These are phyloP conservation scores for Vimba vimba DNA, from an alignment of 2,113 vertebrate genomes.

Conservation along the genomic window DNA sequence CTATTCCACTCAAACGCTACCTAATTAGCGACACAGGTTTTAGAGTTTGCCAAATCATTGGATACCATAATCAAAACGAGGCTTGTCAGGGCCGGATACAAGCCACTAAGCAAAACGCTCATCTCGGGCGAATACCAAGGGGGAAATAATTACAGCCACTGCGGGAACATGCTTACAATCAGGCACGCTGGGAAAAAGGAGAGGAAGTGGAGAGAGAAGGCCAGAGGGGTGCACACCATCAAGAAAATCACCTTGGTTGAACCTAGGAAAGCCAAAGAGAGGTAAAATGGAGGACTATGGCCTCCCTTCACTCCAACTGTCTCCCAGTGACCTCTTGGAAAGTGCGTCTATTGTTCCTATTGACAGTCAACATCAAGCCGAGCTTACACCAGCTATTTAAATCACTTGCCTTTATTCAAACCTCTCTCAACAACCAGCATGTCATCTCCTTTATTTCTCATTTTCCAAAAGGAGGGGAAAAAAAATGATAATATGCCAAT, in stretches of 20 bases:
- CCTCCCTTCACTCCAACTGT: slow-evolving; percentile 36
- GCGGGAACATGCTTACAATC: slow-evolving; percentile 51
- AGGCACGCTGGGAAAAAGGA: slow-evolving; percentile 4
- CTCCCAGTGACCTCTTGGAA: slow-evolving; percentile 51
- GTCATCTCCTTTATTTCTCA: slow-evolving; percentile 56
- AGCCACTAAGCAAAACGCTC: slow-evolving; percentile 68
- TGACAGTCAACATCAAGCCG: slow-evolving; percentile 71
- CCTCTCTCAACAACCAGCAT: slow-evolving; percentile 60
- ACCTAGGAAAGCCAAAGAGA: slow-evolving; percentile 13
- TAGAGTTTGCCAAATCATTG: slow-evolving; percentile 69
- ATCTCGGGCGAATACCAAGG: slow-evolving; percentile 51
- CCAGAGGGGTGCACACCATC: slow-evolving; percentile 26
- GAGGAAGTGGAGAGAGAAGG: slow-evolving; percentile 32
- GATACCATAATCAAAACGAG: slow-evolving; percentile 71
- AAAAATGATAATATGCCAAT: slow-evolving; percentile 80
- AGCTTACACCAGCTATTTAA: slow-evolving; percentile 66
- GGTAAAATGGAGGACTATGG: slow-evolving; percentile 34
- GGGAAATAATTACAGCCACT: slow-evolving; percentile 63
- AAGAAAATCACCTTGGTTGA: slow-evolving; percentile 38
- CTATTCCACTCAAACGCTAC: slow-evolving; percentile 64
- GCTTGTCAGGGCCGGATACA: slow-evolving; percentile 70
- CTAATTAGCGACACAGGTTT: slow-evolving; percentile 76
- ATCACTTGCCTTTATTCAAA: slow-evolving; percentile 61
- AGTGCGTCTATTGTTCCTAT: slow-evolving; percentile 68
- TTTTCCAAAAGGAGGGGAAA: slow-evolving; percentile 66